Percentiles rank a stretch among this genome's conserved stretches.
Conservation (phyloP, 2,888 invertebrate species). For the Agrotis puta region DNA sequence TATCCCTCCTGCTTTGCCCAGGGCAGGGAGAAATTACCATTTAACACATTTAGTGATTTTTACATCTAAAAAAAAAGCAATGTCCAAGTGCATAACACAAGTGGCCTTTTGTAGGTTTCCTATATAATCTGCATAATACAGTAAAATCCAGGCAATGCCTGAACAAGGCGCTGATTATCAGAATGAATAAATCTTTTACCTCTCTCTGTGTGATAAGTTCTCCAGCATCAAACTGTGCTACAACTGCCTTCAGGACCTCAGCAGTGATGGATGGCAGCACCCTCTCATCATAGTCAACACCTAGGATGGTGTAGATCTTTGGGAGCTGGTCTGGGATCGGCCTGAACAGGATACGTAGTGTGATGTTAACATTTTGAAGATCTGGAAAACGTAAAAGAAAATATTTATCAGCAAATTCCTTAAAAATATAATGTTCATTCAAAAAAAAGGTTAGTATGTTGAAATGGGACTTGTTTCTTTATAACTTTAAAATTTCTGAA, state of each 20-base stretch:
- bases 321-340: slow-evolving; percentile 98
- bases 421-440: not conserved
- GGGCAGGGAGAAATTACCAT: no score
- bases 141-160: no score
- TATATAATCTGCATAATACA: no score
- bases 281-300: slow-evolving; percentile 99
- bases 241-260: slow-evolving; percentile 99
- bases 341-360: slow-evolving; percentile 98
- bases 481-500: not conserved
- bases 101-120: no score
- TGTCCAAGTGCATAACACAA: no score
- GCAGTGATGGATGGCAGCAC: slow-evolving; percentile 99
- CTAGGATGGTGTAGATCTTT: slow-evolving; percentile 98
- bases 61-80: no score
- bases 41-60: no score
- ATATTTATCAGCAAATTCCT: not conserved
- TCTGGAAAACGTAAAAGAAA: slow-evolving; percentile 91
- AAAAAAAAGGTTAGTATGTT: not conserved
- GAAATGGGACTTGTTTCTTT: not conserved
- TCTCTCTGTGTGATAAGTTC: slow-evolving; percentile 99
- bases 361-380: slow-evolving; percentile 99
- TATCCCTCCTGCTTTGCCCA: no score
- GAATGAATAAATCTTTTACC: slow-evolving; percentile 74
- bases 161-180: not conserved
- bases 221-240: slow-evolving; percentile 99